Base-by-base conservation (phyloP, 2,888 invertebrate species). In the Athripsodes cinereus region DNA sequence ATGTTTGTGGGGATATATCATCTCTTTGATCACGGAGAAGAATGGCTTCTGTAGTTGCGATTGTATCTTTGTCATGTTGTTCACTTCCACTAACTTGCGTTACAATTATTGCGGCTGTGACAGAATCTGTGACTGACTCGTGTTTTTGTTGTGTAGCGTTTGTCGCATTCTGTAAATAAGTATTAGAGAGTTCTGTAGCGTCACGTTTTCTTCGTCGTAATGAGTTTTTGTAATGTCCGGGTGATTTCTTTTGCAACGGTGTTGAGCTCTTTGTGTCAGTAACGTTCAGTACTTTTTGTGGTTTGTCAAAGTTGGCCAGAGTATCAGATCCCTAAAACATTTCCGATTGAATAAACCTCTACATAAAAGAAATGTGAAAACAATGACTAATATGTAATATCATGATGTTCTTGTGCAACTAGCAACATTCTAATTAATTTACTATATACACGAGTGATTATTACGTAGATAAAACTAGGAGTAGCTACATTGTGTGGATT, bases 221-320 rank as follows among this genome's bases (percentile, higher is more conserved):
- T 16, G 61, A 52, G 46, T 64, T 62, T 55, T 62, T 62, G 50
- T 54, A 54, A 55, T 62, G 60, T 21, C 58, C 62, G 10, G 51
- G 47, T 21, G 55, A 47, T 55, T 59, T 64, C 40, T 40, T 13
- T 40, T 40, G 13, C 16, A 40, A 16, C 13, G 40, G 40, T 3
- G 13, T 13, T 8, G 40, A 40, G 13, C n/a, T 40, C 40, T 40
- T 40, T 40, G 40, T 8, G 40, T 40, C 40, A 40, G 40, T n/a
- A n/a, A n/a, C 40, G 40, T 40, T 40, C 26, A 26, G 26, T 26
- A 26, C 3, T 40, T 2, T 16, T 16, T 40, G 3, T 40, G 40
- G 40, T 40, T n/a, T 40, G 40, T 40, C 40, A 40, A 40, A 40
- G 2, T 5, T 40, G 40, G 40, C 40, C 13, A 8, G 13, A 16